Evolutionary conservation across 2,888 invertebrate genomes (phyloP), one percentile per base, ranked within the genome.

Genomic region (Calliphora vomitoria): DNA sequence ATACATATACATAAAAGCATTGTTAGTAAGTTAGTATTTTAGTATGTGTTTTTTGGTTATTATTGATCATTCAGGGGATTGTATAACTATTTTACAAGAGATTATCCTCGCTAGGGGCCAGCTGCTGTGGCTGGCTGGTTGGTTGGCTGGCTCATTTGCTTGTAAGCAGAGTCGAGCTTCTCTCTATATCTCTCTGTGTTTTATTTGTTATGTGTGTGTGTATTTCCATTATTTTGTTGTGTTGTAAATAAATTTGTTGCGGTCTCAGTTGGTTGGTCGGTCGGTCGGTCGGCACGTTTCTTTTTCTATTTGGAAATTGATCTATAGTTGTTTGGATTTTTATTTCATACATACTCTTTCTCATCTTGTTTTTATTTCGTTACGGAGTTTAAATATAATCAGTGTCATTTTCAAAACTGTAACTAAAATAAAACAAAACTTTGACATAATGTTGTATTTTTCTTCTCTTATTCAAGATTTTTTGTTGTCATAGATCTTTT

Each of bases 41-140:
- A 80, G 64, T 69, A 71, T 35, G 35, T 35, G 35, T 35, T 35
- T 50, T 64, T 72, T 58, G 25, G 18, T 31, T 78, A 55, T 82
- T 74, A 55, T 66, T 71, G 75, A 84, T 85, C 74, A 69, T 87
- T 68, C 47, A 72, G 50, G 25, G 60, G 78, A 82, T 87, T 82
- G 82, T 82, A 71, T 64, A 87, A 85, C 62, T 72, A 81, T 75
- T 78, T 83, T 82, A 84, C 86, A 83, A 83, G 82, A 89, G 88
- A 89, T 89, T 89, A 89, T 82, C 87, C 83, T 66, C 89, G 89
- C 88, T 89, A 86, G 74, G 74, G 88, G 88, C 89, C 89, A 89
- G 90, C 89, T 90, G 90, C 83, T 85, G 86, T 86, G 71, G 79
- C 44, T 82, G 58, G 25, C 47, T 71, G 20, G 75, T 68, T 86